Evolutionary conservation across 2,888 invertebrate genomes (phyloP).

Genomic region (Lagria hirta): DNA sequence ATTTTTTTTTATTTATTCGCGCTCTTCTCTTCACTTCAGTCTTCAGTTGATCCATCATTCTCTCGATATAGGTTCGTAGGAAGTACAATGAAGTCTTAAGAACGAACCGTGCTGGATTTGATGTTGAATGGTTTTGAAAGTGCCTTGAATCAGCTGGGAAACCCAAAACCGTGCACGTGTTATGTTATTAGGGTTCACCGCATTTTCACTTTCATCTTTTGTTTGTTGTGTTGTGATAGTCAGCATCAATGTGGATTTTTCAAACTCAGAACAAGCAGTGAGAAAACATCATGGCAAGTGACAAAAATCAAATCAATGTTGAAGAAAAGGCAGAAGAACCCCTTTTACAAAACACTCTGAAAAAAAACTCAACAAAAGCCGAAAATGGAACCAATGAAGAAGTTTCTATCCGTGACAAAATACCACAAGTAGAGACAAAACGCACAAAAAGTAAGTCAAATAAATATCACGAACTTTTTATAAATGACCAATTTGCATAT

Average conservation of each 20-base stretch:
- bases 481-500: no score
- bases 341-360: conserved; percentile 31
- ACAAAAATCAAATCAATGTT: conserved; percentile 24
- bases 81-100: no score
- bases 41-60: no score
- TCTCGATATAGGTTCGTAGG: no score
- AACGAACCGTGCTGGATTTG: no score
- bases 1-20: no score
- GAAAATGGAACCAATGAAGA: conserved; percentile 18
- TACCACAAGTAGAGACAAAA: conserved; percentile 21
- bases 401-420: conserved; percentile 14
- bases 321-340: conserved; percentile 36
- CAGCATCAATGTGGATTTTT: conserved; percentile 4
- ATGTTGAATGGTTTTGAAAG: no score
- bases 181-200: neutral
- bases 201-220: conserved; percentile 1
- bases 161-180: conserved; percentile 8
- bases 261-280: conserved; percentile 19
- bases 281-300: conserved; percentile 37
- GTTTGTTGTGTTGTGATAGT: neutral
- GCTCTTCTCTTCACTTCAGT: no score
- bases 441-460: conserved; percentile 39
- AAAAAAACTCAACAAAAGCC: conserved; percentile 27
- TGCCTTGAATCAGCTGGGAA: no score
- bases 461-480: no score